A percentile compares a stretch with the other conserved stretches of the same genome.
Evolutionary conservation across 2,888 invertebrate genomes (phyloP).

Genomic region (Lochmaea capreae): DNA sequence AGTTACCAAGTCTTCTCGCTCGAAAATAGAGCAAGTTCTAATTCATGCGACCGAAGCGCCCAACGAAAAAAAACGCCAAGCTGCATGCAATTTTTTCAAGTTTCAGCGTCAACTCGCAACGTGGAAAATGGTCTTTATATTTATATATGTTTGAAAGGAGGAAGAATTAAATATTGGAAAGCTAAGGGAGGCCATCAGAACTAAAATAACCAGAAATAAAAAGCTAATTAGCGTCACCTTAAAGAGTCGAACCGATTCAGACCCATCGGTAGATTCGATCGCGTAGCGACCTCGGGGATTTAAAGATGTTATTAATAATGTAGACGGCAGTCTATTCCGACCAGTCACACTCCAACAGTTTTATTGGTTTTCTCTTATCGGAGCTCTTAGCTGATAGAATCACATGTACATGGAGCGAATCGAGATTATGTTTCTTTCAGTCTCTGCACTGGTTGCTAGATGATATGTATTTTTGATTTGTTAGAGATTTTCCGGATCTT

Average conservation of each 20-base stretch:
- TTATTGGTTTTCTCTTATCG: slow-evolving; percentile 51
- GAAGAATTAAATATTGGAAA: too few relatives aligned
- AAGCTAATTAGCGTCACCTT: slow-evolving; percentile 23
- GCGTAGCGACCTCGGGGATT: slow-evolving; percentile 49
- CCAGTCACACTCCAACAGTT: slow-evolving; percentile 52
- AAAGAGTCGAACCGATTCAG: slow-evolving; percentile 50
- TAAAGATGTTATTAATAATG: slow-evolving; percentile 57
- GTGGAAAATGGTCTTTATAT: too few relatives aligned
- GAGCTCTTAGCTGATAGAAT: slow-evolving; percentile 54
- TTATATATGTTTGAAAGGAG: too few relatives aligned
- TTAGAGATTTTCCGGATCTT: slow-evolving; percentile 6
- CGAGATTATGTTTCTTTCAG: slow-evolving; percentile 28
- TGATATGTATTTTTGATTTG: slow-evolving; percentile 19
- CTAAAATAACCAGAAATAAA: background rate
- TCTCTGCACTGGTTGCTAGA: slow-evolving; percentile 22
- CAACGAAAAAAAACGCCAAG: too few relatives aligned
- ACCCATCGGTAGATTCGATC: slow-evolving; percentile 53
- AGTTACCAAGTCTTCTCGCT: too few relatives aligned
- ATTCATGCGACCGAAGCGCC: too few relatives aligned
- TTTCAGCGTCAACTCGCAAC: too few relatives aligned
- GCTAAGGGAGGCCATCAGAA: too few relatives aligned
- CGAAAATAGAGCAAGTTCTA: too few relatives aligned
- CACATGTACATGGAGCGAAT: slow-evolving; percentile 37
- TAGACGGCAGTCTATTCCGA: slow-evolving; percentile 52
- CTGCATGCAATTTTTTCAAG: too few relatives aligned